Evolutionary conservation across 2,113 vertebrate species (phyloP).

Genomic region (Chamaea fasciata): DNA sequence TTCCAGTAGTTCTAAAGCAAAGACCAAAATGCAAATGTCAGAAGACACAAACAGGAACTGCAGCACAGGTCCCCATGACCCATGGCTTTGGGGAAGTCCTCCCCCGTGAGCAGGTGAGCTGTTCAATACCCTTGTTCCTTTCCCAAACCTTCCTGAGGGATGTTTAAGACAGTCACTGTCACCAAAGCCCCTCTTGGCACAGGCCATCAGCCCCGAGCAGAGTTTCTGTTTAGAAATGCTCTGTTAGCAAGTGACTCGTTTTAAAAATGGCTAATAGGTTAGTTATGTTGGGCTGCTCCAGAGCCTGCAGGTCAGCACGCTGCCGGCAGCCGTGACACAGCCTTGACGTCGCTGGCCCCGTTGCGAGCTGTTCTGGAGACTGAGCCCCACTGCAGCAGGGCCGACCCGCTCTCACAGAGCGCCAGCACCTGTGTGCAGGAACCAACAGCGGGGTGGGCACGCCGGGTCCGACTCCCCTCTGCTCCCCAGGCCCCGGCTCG

Average conservation of each 20-base stretch:
- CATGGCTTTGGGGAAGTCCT: neutral
- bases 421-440: neutral
- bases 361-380: fast-evolving
- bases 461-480: too few relatives aligned
- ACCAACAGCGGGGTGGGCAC: neutral
- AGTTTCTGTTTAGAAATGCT: neutral
- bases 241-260: neutral
- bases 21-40: neutral
- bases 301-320: neutral
- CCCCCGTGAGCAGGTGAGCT: neutral
- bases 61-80: neutral
- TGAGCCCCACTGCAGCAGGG: neutral
- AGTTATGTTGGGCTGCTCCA: neutral
- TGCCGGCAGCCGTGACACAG: neutral
- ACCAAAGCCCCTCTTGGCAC: neutral
- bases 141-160: neutral
- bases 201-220: neutral
- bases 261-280: neutral
- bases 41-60: neutral
- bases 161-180: neutral
- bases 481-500: neutral
- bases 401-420: neutral
- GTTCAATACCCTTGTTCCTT: neutral
- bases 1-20: neutral
- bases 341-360: neutral